Base-by-base conservation (phyloP, 2,113 vertebrate genomes). In the Phocoena sinus region DNA sequence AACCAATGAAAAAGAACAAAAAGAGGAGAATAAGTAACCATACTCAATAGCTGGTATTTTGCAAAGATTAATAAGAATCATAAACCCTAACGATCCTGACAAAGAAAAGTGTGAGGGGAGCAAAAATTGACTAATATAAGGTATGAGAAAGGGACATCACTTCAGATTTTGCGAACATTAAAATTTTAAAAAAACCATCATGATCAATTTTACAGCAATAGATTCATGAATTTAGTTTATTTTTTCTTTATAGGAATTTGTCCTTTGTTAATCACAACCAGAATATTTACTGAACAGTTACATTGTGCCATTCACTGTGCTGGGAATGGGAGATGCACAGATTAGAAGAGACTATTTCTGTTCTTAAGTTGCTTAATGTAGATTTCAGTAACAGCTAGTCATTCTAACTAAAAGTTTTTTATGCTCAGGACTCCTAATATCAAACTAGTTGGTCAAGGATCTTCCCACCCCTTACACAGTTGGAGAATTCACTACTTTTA, bases 371-470 rank as follows among this genome's bases (percentile, higher is more conserved):
- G 20, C 6, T 83, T 47, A 8, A 10, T 87, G 3, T 67, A 67
- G n/a, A 92, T 93, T 92, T 26, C 18, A 80, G 8, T 56, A 96
- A 94, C 92, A 94, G 84, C 33, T 17, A 28, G 70, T 31, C 11
- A 87, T 74, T 92, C 47, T 95, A 93, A 95, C 76, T 63, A 89
- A 96, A 96, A 85, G 93, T 28, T 41, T 83, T 84, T 92, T 62
- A 89, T 90, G 63, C 68, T 47, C 56, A 79, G 0, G 4, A 68
- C 21, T 77, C 9, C 76, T 88, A 88, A 86, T 13, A 92, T 31
- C 33, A 86, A 96, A 92, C n/a, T 38, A 73, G 26, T 74, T 63
- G 44, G 58, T 76, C 84, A 90, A 84, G 11, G 26, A 84, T 81
- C 26, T 73, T 26, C 60, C 21, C 31, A 36, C 15, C 31, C 12